A percentile compares a stretch with the other conserved stretches of the same genome.
These are phyloP conservation scores for Pollimyrus isidori DNA, from an alignment of 2,113 vertebrate genomes.

Conservation along the genomic window DNA sequence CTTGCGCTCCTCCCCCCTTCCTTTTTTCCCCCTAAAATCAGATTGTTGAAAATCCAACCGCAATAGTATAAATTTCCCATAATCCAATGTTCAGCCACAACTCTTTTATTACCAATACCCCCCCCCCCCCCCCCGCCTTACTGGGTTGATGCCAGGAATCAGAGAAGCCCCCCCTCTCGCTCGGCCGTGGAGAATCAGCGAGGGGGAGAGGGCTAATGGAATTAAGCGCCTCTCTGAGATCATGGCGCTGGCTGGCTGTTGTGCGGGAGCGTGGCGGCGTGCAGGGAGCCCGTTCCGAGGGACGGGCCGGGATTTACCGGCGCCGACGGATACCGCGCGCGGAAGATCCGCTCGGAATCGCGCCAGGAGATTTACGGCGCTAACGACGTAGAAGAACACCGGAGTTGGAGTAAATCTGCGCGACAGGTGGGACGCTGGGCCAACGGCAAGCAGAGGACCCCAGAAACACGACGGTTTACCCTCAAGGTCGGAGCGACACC, in stretches of 20 bases:
- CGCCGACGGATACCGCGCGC: not conserved
- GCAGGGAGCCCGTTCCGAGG: not conserved
- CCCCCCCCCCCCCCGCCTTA: too few species aligned
- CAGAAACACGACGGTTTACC: not conserved
- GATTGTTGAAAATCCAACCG: too few species aligned
- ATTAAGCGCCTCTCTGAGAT: conserved; percentile 8
- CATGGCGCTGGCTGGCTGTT: not conserved
- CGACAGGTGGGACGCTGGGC: not conserved
- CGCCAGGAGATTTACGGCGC: not conserved
- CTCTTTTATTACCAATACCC: too few species aligned
- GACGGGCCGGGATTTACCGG: not conserved
- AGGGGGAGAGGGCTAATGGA: not conserved
- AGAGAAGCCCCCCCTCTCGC: not conserved
- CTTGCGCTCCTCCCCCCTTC: too few species aligned
- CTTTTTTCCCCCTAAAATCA: too few species aligned
- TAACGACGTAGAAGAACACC: not conserved
- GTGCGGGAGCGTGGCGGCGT: not conserved
- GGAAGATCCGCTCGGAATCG: not conserved
- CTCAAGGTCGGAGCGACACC: not conserved
- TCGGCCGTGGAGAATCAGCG: not conserved
- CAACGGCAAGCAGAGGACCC: not conserved
- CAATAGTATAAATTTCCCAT: too few species aligned
- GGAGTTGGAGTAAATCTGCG: not conserved
- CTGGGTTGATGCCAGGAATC: not conserved
- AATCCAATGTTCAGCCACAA: too few species aligned